Base-by-base conservation (phyloP, 1,140 invertebrate species). In the Sinella curviseta region DNA sequence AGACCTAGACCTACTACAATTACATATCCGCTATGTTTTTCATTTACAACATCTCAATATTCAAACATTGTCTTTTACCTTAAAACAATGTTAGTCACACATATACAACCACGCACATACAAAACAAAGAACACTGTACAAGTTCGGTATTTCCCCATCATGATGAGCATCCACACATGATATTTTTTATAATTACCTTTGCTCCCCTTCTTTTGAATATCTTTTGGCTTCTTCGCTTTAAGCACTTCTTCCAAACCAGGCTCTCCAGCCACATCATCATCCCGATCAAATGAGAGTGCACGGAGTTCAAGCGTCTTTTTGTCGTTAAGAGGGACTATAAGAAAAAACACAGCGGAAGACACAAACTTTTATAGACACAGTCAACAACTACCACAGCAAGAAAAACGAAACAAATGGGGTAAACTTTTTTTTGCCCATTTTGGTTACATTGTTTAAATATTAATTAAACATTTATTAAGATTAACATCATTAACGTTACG, bases 311-410 rank as follows among this genome's bases (percentile, higher is more conserved):
- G 87, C 82, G 90, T 91, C 86, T 90, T 88, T 88, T 90, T 90
- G 88, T 91, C 89, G 88, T 92, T 92, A 86, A 92, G 90, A 84
- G 91, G 91, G 88, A 92, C 91, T 92, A 89, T 76, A 79, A 74
- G 28, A 67, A 81, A 30, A 81, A 78, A 82, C 30, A 80, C 60
- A 82, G 77, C 39, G 54, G 74, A 83, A 81, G 76, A 77, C 77
- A 80, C 39, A 55, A 24, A 76, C 30, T 39, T 78, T 74, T 55
- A 70, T 14, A 67, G 3, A 36, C 76, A 77, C 33, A 35, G 76
- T 77, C 34, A 60, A 77, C 34, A 48, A 75, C 39, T 28, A 36
- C 34, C 35, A 74, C 70, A 75, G 74, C 17, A 39, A 74, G 26
- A 33, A 4, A 74, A 39, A 75, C 74, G 31, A 16, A 70, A 33